phyloP scores from a whole-genome alignment of 2,797 vertebrate genomes.

The Pogoniulus pusillus region DNA sequence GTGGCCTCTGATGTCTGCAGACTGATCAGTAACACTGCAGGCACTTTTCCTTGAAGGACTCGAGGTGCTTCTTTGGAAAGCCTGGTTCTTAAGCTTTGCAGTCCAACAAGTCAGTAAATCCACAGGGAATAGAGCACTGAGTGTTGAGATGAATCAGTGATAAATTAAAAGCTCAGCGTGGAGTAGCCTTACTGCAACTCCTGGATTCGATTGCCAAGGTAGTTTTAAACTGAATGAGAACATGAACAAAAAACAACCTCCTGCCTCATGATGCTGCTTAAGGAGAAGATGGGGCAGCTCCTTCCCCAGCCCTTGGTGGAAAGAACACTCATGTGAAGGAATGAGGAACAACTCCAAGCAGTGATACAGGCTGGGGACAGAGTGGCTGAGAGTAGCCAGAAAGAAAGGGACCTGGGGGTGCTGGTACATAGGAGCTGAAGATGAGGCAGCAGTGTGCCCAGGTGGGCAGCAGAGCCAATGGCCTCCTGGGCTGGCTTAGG shows the following conservation, averaged over 20 bases:
- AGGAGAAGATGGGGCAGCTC: background rate
- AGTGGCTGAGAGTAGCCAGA: no score
- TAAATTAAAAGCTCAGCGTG: background rate
- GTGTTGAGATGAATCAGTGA: background rate
- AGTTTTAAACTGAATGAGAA: background rate
- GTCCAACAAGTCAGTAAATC: background rate
- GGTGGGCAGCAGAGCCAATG: no score
- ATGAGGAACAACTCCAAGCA: no score
- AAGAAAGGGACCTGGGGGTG: no score
- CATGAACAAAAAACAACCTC: background rate
- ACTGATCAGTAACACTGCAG: background rate
- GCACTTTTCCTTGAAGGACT: background rate
- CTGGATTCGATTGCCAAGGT: background rate
- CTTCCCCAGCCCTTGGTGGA: background rate
- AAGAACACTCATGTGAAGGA: background rate
- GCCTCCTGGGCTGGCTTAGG: no score
- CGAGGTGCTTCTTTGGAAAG: background rate
- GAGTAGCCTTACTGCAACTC: background rate
- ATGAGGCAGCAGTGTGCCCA: no score
- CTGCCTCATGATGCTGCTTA: background rate
- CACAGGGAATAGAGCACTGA: background rate
- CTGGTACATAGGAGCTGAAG: no score
- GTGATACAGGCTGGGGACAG: no score
- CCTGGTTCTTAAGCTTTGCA: background rate
- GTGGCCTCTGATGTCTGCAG: background rate